Evolutionary conservation across 2,797 vertebrate genomes (phyloP).

Genomic region (Hyperoplus immaculatus): DNA sequence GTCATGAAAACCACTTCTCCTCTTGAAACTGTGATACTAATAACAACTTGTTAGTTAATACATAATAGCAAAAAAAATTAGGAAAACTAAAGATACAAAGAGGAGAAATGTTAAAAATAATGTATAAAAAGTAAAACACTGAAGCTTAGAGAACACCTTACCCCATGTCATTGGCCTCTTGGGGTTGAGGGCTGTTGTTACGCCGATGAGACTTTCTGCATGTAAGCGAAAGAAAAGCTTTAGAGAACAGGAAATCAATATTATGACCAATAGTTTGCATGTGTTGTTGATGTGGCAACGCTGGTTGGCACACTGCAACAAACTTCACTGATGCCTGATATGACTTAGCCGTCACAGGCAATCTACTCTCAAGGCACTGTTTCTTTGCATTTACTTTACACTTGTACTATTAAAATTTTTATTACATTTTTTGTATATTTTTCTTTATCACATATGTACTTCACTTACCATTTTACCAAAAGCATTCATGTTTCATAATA

Average conservation of each 20-base stretch:
- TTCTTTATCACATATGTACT: too few relatives aligned
- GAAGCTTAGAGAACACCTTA: slow-evolving; percentile 44
- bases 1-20: not conserved
- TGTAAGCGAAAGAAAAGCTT: slow-evolving; percentile 8
- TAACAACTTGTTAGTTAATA: too few relatives aligned
- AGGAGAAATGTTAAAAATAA: not conserved
- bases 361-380: too few relatives aligned
- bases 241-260: not conserved
- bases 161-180: slow-evolving; percentile 75
- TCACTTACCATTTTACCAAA: too few relatives aligned
- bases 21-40: slow-evolving; percentile 15
- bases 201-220: slow-evolving; percentile 67
- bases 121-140: not conserved
- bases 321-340: not conserved
- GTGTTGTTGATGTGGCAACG: not conserved
- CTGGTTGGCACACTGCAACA: not conserved
- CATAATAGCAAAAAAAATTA: too few relatives aligned
- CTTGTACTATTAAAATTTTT: too few relatives aligned
- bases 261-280: not conserved
- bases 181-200: slow-evolving; percentile 57
- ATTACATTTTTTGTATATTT: too few relatives aligned
- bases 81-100: not conserved
- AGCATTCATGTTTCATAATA: not conserved
- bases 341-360: too few relatives aligned
- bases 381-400: too few relatives aligned